Evolutionary conservation across 2,888 invertebrate genomes (phyloP), one percentile per base, ranked within the genome.

Genomic region (Microchrysa polita): DNA sequence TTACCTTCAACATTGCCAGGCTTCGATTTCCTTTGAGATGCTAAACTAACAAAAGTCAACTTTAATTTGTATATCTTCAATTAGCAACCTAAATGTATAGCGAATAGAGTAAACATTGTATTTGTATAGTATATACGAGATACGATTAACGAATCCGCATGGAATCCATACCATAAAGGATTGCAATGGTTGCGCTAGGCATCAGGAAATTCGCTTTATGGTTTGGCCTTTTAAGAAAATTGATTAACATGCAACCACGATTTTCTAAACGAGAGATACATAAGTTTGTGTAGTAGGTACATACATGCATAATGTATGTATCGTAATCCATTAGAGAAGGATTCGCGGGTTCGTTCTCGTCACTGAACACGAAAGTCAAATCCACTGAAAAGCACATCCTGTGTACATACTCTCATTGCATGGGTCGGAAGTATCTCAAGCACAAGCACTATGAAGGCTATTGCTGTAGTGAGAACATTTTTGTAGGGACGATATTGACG

Each of bases 311-410:
- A n/a, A 48, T 48, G 10, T 4, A 59, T 22, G 59, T 23, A 22
- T 20, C 22, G 59, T 59, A 59, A 59, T 59, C 59, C 59, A 23
- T 59, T 59, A 59, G 59, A 23, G 59, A 59, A 4, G 14, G 23
- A 22, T 23, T 59, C 23, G 59, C 7, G 59, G 59, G 59, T 20
- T 23, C 23, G 59, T 23, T 59, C 59, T 23, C 22, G 10, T 59
- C 22, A n/a, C 14, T 59, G 23, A 23, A 23, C 23, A 23, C 22
- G 59, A 23, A 59, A 59, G 59, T 12, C 59, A 23, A 59, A 59
- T 22, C 1, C 59, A 23, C 48, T 48, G 48, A 48, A 48, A 48
- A 12, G 48, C 48, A 48, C 48, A 48, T 48, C 48, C 48, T 48
- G 48, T 48, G n/a, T n/a, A n/a, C n/a, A n/a, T 12, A 48, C 12